Percentiles rank a stretch among this genome's conserved stretches.
phyloP scores from a whole-genome alignment of 2,797 vertebrate species.

The Myiotriccus ornatus region DNA sequence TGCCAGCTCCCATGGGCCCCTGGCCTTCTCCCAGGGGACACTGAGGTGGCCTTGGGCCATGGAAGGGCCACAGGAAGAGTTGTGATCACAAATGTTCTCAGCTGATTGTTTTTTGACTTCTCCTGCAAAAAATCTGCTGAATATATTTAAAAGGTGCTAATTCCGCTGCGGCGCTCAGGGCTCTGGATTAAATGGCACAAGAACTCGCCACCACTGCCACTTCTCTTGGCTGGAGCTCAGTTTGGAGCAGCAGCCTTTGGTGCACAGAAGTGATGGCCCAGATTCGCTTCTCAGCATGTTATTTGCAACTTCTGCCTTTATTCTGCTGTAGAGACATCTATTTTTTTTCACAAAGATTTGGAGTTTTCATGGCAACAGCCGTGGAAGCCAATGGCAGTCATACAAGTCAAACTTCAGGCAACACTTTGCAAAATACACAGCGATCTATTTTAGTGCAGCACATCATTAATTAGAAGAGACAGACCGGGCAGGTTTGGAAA shows the following conservation, averaged over 20 bases:
- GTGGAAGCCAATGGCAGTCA: conserved; percentile 35
- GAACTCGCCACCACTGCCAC: background rate
- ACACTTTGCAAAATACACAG: conserved; percentile 41
- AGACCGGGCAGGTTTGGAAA: conserved; percentile 50
- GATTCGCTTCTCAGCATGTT: background rate
- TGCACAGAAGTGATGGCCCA: background rate
- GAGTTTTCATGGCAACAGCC: conserved; percentile 50
- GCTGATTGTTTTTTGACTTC: background rate
- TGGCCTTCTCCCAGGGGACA: background rate
- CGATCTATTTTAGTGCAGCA: conserved; percentile 36
- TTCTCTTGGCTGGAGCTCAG: background rate
- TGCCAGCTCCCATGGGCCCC: background rate
- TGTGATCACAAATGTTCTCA: background rate
- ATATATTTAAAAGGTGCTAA: background rate
- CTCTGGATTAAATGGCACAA: background rate
- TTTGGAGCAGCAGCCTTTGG: background rate
- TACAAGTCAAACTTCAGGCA: conserved; percentile 52
- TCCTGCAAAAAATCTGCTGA: background rate
- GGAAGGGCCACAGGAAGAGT: background rate
- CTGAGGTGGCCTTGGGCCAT: background rate
- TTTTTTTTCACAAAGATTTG: background rate
- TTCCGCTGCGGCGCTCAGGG: background rate
- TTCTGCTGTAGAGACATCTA: background rate
- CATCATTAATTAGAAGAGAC: conserved; percentile 56
- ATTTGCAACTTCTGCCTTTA: background rate